Conservation (phyloP, 2,888 invertebrate genomes). For the Nymphalis urticae region DNA sequence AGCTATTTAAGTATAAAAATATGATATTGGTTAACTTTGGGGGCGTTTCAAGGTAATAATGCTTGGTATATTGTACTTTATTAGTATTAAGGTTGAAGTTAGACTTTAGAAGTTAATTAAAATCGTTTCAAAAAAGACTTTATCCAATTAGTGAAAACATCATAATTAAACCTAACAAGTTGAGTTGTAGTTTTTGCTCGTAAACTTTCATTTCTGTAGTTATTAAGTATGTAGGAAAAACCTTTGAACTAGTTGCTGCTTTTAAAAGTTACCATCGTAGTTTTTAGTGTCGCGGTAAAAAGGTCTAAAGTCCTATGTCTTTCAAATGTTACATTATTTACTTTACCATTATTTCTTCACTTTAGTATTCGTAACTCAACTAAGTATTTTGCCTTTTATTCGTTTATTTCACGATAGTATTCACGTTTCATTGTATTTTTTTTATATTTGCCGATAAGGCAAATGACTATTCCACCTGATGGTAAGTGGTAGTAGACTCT, state of each 20-base stretch:
- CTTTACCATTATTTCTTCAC: too few relatives aligned
- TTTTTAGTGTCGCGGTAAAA: too few relatives aligned
- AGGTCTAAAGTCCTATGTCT: too few relatives aligned
- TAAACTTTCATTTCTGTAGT: neutral
- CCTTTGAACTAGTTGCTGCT: neutral
- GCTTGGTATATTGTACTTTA: conserved; percentile 17
- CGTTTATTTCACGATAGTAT: too few relatives aligned
- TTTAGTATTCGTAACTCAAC: too few relatives aligned
- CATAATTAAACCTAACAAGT: conserved; percentile 2
- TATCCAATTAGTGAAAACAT: conserved; percentile 5
- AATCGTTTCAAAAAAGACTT: conserved; percentile 1
- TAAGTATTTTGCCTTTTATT: too few relatives aligned
- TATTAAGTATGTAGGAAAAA: neutral
- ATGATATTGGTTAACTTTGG: conserved; percentile 34
- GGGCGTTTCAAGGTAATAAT: conserved; percentile 27
- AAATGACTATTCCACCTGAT: too few relatives aligned
- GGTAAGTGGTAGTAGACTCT: too few relatives aligned
- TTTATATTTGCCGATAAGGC: too few relatives aligned
- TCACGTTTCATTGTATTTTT: too few relatives aligned
- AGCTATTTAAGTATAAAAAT: conserved; percentile 26
- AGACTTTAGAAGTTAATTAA: conserved; percentile 5
- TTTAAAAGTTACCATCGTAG: neutral
- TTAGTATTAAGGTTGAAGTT: conserved; percentile 6
- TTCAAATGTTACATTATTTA: too few relatives aligned
- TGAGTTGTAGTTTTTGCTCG: neutral